A percentile compares a stretch with the other conserved stretches of the same genome.
Conservation (phyloP, 2,888 invertebrate species). For the Crematogaster levior region DNA sequence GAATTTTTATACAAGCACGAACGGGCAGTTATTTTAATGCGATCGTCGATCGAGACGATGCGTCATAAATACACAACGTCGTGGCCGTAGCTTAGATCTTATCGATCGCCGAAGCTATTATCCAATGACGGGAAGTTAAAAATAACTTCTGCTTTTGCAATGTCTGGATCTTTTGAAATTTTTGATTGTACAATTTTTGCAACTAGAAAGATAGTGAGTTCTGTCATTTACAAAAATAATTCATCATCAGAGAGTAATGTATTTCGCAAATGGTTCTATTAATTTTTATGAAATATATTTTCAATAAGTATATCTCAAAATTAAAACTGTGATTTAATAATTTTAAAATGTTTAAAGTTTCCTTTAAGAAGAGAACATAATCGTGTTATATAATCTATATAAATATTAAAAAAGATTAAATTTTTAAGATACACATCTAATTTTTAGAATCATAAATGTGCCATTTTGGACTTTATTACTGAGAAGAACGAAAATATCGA, state of each 20-base stretch:
- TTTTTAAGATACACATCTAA: background rate
- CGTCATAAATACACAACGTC: slow-evolving; percentile 49
- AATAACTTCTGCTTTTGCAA: slow-evolving; percentile 10
- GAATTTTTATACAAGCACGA: slow-evolving; percentile 37
- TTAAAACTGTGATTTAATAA: background rate
- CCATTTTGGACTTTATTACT: background rate
- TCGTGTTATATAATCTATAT: background rate
- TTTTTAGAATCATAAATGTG: background rate
- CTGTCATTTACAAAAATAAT: background rate
- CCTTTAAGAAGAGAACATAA: background rate
- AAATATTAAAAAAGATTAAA: background rate
- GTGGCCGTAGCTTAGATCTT: slow-evolving; percentile 28
- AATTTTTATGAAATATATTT: background rate
- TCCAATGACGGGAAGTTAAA: slow-evolving; percentile 34
- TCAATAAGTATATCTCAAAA: background rate
- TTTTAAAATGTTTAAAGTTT: background rate
- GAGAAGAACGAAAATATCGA: background rate
- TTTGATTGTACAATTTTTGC: background rate
- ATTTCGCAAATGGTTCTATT: background rate
- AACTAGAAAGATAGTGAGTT: background rate
- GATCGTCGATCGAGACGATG: slow-evolving; percentile 52
- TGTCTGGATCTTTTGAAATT: slow-evolving; percentile 7
- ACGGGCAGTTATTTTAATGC: slow-evolving; percentile 48
- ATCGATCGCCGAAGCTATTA: slow-evolving; percentile 38
- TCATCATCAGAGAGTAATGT: background rate